These are phyloP conservation scores for Falco rusticolus DNA, from an alignment of 2,797 vertebrate genomes.

Conservation along the genomic window DNA sequence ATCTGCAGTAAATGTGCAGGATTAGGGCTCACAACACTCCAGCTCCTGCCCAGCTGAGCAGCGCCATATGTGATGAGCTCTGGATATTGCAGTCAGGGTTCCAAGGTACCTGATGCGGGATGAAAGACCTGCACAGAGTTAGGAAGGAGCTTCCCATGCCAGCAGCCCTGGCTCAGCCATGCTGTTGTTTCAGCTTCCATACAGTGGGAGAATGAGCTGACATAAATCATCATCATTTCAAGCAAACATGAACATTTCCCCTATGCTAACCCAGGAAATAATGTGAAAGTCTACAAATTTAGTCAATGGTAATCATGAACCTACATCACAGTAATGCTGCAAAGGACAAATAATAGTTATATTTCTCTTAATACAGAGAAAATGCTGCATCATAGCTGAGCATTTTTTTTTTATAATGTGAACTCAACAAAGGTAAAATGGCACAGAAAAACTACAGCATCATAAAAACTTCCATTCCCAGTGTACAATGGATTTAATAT, in stretches of 20 bases:
- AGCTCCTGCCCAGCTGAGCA: neutral
- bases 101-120: fast-evolving
- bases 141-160: neutral
- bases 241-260: neutral
- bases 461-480: slow-evolving; percentile 22
- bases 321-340: neutral
- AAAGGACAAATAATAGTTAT: neutral
- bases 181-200: neutral
- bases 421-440: slow-evolving; percentile 23
- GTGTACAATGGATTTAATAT: slow-evolving; percentile 20
- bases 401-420: neutral
- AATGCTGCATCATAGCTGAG: neutral
- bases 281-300: neutral
- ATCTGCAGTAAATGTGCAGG: neutral
- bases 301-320: neutral
- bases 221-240: neutral
- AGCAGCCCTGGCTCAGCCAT: neutral
- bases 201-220: neutral
- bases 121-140: neutral
- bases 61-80: fast-evolving
- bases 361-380: neutral
- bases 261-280: neutral
- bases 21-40: neutral
- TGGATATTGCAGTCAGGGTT: neutral
- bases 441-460: neutral